Evolutionary conservation across 2,113 vertebrate species (phyloP).

Genomic region (Felis catus): DNA sequence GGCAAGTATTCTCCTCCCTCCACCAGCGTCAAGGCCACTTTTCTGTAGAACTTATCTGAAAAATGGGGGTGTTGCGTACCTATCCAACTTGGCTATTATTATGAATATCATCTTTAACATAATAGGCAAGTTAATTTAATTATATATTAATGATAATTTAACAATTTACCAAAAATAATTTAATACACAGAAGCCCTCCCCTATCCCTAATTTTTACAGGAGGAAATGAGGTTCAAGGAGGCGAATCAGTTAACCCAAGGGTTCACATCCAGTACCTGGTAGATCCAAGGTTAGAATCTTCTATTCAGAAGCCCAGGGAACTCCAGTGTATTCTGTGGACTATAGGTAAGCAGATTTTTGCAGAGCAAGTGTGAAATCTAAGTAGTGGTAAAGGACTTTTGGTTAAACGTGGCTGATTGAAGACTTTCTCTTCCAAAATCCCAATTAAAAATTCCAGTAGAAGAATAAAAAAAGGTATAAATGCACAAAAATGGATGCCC

Average conservation of each 20-base stretch:
- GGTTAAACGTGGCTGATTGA: neutral
- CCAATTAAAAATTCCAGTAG: slow-evolving; percentile 34
- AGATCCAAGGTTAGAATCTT: neutral
- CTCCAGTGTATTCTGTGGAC: neutral
- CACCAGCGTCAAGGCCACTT: neutral
- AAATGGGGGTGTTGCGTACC: neutral
- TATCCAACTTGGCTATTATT: neutral
- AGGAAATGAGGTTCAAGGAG: neutral
- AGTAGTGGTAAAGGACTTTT: neutral
- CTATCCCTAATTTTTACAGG: neutral
- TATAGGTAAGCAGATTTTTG: neutral
- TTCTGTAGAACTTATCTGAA: neutral
- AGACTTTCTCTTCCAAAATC: neutral
- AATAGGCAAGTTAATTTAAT: neutral
- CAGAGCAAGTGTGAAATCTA: slow-evolving; percentile 8
- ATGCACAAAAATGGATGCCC: neutral
- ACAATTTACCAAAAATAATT: neutral
- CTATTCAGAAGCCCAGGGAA: neutral
- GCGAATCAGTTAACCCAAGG: neutral
- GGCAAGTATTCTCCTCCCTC: neutral
- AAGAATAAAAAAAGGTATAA: slow-evolving; percentile 8
- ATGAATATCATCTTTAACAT: neutral
- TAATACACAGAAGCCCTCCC: neutral
- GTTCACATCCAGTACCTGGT: neutral
- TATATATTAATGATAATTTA: neutral